Conservation (phyloP, 2,797 vertebrate species). For the Psittacula echo region DNA sequence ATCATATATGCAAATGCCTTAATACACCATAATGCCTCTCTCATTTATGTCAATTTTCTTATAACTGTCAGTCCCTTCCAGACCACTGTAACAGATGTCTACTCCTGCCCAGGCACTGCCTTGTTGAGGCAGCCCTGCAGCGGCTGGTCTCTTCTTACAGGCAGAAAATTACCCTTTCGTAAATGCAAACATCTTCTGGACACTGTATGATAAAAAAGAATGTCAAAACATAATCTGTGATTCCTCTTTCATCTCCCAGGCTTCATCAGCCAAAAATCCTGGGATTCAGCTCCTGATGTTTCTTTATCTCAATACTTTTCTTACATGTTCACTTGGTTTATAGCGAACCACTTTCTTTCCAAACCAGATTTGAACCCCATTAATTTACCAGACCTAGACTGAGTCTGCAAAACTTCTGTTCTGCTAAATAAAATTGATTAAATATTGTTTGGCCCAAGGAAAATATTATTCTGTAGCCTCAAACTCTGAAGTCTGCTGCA, state of each 20-base stretch:
- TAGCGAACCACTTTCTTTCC: not conserved
- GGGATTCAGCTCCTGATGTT: rapidly evolving
- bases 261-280: not conserved
- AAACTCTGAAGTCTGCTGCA: not conserved
- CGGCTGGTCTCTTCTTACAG: not conserved
- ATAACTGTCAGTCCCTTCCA: not conserved
- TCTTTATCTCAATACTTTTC: not conserved
- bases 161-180: not conserved
- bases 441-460: not conserved
- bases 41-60: not conserved
- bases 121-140: rapidly evolving
- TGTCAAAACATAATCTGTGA: not conserved
- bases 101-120: not conserved
- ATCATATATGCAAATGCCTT: not conserved
- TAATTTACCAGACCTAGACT: not conserved
- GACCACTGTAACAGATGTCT: not conserved
- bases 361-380: not conserved
- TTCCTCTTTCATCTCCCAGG: not conserved
- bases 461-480: not conserved
- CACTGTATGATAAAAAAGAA: rapidly evolving
- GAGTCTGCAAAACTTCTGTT: not conserved
- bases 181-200: not conserved
- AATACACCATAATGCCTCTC: not conserved
- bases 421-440: not conserved
- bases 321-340: not conserved